phyloP scores from a whole-genome alignment of 2,888 invertebrate species.

The Clistopyga incitator region DNA sequence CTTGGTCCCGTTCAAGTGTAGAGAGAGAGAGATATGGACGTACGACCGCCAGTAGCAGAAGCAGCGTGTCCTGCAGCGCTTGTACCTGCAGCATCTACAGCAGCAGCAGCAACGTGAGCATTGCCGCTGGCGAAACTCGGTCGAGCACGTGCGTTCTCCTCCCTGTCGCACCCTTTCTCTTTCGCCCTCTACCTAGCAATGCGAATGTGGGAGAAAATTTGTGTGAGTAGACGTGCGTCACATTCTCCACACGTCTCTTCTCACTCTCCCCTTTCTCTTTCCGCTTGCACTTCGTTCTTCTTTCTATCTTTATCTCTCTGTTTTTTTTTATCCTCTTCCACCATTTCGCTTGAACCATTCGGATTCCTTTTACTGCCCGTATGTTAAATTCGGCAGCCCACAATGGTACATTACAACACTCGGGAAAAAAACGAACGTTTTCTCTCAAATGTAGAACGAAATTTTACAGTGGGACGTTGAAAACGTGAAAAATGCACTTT shows the following conservation, averaged over 20 bases:
- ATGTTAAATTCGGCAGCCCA: slow-evolving; percentile 37
- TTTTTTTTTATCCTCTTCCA: slow-evolving; percentile 34
- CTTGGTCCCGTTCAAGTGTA: slow-evolving; percentile 75
- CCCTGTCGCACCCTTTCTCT: slow-evolving; percentile 20
- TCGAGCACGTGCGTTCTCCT: slow-evolving; percentile 49
- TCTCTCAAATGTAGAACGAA: too few species aligned
- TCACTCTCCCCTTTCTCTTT: slow-evolving; percentile 19
- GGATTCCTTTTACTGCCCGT: slow-evolving; percentile 51
- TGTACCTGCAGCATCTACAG: not conserved
- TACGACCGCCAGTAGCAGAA: slow-evolving; percentile 55
- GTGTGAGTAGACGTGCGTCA: slow-evolving; percentile 1
- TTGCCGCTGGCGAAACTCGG: slow-evolving; percentile 60
- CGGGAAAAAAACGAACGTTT: too few species aligned
- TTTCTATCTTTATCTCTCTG: slow-evolving; percentile 20
- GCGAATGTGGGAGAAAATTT: slow-evolving; percentile 9
- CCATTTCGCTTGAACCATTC: slow-evolving; percentile 28
- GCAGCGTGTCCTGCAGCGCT: not conserved
- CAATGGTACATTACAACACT: not conserved
- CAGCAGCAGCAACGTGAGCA: slow-evolving; percentile 45
- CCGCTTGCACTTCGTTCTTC: slow-evolving; percentile 34
- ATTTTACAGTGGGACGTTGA: too few species aligned
- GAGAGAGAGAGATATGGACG: slow-evolving; percentile 76
- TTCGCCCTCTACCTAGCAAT: slow-evolving; percentile 8
- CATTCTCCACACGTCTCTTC: slow-evolving; percentile 1
- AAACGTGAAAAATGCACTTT: too few species aligned